These are phyloP conservation scores for Metacarcinus magister DNA, from an alignment of 2,888 invertebrate species.

Conservation along the genomic window DNA sequence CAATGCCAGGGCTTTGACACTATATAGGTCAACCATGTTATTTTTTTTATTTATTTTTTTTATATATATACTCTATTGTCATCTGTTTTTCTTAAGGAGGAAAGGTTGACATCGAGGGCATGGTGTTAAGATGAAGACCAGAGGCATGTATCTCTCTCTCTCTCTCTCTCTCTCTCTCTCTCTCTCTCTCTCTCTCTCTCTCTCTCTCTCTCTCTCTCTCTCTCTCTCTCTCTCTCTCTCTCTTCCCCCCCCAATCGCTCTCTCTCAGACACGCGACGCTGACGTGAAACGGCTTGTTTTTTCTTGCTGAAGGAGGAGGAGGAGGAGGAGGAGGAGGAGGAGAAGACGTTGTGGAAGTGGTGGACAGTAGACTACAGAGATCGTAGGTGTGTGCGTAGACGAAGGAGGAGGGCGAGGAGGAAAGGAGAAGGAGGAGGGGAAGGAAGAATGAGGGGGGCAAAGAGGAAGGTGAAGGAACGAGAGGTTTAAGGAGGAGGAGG, in stretches of 20 bases:
- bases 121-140: neutral
- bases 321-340: neutral
- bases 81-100: neutral
- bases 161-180: no score
- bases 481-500: slow-evolving; percentile 14
- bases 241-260: no score
- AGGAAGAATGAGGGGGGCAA: neutral
- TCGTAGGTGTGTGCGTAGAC: neutral
- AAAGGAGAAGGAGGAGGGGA: neutral
- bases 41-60: neutral
- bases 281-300: no score
- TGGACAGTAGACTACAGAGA: neutral
- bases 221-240: no score
- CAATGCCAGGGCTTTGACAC: neutral
- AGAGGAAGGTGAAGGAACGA: neutral
- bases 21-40: neutral
- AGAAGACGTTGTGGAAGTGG: neutral
- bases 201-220: no score
- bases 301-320: no score
- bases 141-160: neutral
- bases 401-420: no score
- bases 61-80: neutral
- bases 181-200: no score
- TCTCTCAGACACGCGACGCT: no score
- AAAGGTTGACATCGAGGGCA: neutral